phyloP scores from a whole-genome alignment of 2,797 vertebrate species.

The Masticophis lateralis region DNA sequence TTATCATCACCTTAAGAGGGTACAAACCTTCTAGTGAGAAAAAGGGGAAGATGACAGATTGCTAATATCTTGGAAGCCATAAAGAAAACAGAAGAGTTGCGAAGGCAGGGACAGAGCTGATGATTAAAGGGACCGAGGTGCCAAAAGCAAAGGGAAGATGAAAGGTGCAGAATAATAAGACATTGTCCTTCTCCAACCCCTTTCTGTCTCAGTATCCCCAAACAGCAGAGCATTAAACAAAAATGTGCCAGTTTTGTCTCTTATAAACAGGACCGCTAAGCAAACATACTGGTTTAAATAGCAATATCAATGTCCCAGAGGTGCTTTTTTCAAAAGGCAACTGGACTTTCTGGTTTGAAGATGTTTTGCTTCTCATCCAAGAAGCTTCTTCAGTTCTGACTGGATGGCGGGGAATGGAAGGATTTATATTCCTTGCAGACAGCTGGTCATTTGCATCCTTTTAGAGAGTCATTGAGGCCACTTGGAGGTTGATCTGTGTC shows the following conservation, averaged over 20 bases:
- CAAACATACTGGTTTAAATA: not conserved
- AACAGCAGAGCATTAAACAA: constrained; percentile 38
- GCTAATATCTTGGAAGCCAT: constrained; percentile 32
- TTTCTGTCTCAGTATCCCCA: constrained; percentile 33
- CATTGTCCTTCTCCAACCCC: constrained; percentile 30
- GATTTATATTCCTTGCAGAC: too few relatives aligned
- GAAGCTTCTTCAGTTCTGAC: too few relatives aligned
- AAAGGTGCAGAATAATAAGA: constrained; percentile 56
- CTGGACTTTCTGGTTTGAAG: too few relatives aligned
- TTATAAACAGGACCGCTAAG: not conserved
- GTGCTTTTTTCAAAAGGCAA: too few relatives aligned
- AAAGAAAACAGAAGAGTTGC: constrained; percentile 48
- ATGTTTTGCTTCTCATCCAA: too few relatives aligned
- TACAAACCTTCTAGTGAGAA: constrained; percentile 8
- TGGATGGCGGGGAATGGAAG: too few relatives aligned
- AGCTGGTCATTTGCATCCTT: too few relatives aligned
- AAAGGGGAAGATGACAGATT: not conserved
- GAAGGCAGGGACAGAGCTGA: constrained; percentile 37
- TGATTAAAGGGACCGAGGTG: constrained; percentile 58
- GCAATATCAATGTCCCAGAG: not conserved
- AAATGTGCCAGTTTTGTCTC: not conserved
- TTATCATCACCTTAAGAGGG: not conserved
- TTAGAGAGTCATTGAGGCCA: too few relatives aligned
- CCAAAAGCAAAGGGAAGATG: constrained; percentile 56
- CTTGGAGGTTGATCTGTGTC: too few relatives aligned